Evolutionary conservation across 2,797 vertebrate genomes (phyloP).

Genomic region (Pitangus sulphuratus): DNA sequence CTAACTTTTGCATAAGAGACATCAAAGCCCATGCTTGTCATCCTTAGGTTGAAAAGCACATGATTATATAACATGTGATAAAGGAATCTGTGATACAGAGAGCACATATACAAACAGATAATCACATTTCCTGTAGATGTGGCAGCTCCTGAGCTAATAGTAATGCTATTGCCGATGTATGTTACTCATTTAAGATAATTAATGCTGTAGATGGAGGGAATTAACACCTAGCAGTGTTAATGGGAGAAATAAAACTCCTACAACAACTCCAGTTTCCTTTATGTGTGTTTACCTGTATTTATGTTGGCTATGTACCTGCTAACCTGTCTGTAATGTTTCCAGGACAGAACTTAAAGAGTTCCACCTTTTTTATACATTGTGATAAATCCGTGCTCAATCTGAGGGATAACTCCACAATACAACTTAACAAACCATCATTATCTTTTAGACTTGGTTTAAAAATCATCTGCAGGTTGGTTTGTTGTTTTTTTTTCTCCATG

Average conservation of each 20-base stretch:
- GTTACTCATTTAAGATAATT: not conserved
- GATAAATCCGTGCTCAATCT: not conserved
- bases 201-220: not conserved
- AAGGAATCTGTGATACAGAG: not conserved
- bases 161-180: not conserved
- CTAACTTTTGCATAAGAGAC: not conserved
- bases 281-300: not conserved
- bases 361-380: not conserved
- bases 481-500: not conserved
- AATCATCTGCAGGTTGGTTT: not conserved
- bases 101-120: not conserved
- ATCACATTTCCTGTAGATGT: not conserved
- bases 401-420: not conserved
- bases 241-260: not conserved
- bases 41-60: not conserved
- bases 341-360: not conserved
- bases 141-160: not conserved
- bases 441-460: not conserved
- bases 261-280: not conserved
- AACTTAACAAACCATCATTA: accelerated
- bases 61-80: not conserved
- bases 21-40: not conserved
- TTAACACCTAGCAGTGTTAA: not conserved
- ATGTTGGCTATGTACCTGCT: not conserved
- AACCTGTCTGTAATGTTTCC: not conserved